Percentiles rank a stretch among this genome's conserved stretches.
These are phyloP conservation scores for Salpingus planirostris DNA, from an alignment of 2,888 invertebrate genomes.

Conservation along the genomic window DNA sequence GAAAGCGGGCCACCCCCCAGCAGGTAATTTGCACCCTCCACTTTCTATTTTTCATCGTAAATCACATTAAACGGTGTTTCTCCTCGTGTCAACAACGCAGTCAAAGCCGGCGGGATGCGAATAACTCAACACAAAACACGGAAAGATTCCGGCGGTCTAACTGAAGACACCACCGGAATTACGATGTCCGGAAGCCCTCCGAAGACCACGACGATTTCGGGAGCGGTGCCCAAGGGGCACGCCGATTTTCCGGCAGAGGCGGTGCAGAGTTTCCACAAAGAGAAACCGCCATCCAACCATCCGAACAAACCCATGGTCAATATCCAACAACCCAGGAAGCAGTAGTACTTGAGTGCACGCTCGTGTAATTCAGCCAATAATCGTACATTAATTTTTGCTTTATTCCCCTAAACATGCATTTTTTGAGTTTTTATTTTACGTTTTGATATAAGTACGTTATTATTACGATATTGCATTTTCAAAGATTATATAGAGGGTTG, in stretches of 20 bases:
- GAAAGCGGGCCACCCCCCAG: slow-evolving; percentile 84
- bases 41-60: slow-evolving; percentile 9
- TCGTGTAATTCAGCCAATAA: too few relatives aligned
- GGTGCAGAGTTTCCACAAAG: slow-evolving; percentile 74
- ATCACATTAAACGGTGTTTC: too few relatives aligned
- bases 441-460: too few relatives aligned
- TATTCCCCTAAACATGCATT: too few relatives aligned
- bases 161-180: slow-evolving; percentile 64
- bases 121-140: slow-evolving; percentile 79
- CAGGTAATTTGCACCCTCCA: slow-evolving; percentile 53
- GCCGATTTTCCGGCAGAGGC: slow-evolving; percentile 86
- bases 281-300: slow-evolving; percentile 58
- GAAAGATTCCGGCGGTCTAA: slow-evolving; percentile 53
- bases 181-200: slow-evolving; percentile 69
- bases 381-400: too few relatives aligned
- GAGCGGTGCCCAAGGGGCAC: slow-evolving; percentile 72
- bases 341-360: too few relatives aligned
- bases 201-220: slow-evolving; percentile 68
- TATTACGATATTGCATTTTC: too few relatives aligned
- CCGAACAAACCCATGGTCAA: slow-evolving; percentile 55
- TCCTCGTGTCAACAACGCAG: slow-evolving; percentile 40
- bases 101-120: slow-evolving; percentile 88
- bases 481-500: too few relatives aligned
- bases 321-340: slow-evolving; percentile 87
- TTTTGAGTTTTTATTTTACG: too few relatives aligned